Base-by-base conservation (phyloP, 2,113 vertebrate genomes). In the Chionodraco myersi region DNA sequence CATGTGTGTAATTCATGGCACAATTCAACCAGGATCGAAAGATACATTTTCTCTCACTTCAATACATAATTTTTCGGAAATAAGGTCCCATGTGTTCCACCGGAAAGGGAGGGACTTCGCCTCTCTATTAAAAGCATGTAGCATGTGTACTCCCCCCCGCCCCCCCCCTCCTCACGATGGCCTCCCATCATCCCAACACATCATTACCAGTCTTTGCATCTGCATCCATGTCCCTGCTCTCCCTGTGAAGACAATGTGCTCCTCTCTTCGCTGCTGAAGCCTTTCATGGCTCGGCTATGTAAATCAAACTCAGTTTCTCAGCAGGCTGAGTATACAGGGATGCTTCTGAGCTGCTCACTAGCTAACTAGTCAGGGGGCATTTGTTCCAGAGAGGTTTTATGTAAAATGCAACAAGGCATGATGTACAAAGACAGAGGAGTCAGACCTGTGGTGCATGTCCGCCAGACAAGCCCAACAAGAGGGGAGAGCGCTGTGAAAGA, bases 321-420 rank as follows among this genome's bases (percentile, higher is more conserved):
- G 56, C 18, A 9, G 61, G 23, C 56, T 67, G 74, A 85, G 83
- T 89, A 83, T 61, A 83, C 76, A 84, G 70, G 11, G 57, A 82
- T 59, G 66, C 59, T 15, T 47, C n/a, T 0, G 47, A 77, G 36
- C 71, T 15, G 49, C 60, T 83, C 9, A 10, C 74, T 36, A 79
- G 80, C 53, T 34, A 82, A 75, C 72, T 63, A 61, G 81, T 89
- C 83, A 73, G 70, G 57, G 79, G 81, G 69, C 62, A 86, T 90
- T 86, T 88, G 80, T 84, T 88, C 63, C 75, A 77, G 45, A 7
- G 65, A 83, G 67, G 77, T 88, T 82, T 87, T 77, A 83, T 90
- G 79, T 86, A 86, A 91, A 90, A 82, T 86, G 72, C 77, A 89
- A 84, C 82, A 82, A 84, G 74, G 74, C 71, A 79, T 68, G 82